Base-by-base conservation (phyloP, 1,140 invertebrate genomes). In the Drosophila navojoa region DNA sequence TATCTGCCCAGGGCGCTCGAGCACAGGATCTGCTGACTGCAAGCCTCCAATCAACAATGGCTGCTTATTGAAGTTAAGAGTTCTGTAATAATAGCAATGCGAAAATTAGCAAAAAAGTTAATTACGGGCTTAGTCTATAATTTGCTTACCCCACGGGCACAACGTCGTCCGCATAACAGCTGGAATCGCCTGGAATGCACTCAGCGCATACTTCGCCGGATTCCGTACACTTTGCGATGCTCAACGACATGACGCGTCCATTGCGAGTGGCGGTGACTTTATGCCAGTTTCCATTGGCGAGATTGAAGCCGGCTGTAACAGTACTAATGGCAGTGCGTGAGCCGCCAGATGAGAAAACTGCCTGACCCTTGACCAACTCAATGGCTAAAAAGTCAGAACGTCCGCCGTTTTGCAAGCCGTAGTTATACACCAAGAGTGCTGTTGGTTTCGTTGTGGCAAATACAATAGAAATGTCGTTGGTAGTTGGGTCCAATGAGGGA, bases 331-430 rank as follows among this genome's bases (percentile, higher is more conserved):
- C 97, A 25, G 96, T 97, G 80, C 96, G 93, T 1, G 97, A 95
- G 2, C 96, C 97, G 27, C 97, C 97, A 87, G 97, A 98, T 0
- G 97, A 98, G 92, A 99, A 98, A 13, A 96, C 94, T 0, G 97
- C 95, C 79, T 94, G 95, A 0, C 97, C 97, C 40, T 95, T 94
- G 1, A 98, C 93, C 54, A 99, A 90, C 92, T 99, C 97, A 44
- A 99, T 94, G 0, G 98, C 97, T 29, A 99, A 94, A 90, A 98
- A 99, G 91, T 98, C 97, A 0, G 97, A 98, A 76, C 97, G 93
- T 3, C 97, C 97, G 27, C 97, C 96, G 45, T 94, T 96, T 87
- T 97, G 96, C 0, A 95, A 93, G 1, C 97, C 97, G 81, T 96
- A 98, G 78, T 98, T 98, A 92, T 98, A 99, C 0, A 98, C 93